These are phyloP conservation scores for Columba guinea DNA, from an alignment of 2,797 vertebrate genomes.

Conservation along the genomic window DNA sequence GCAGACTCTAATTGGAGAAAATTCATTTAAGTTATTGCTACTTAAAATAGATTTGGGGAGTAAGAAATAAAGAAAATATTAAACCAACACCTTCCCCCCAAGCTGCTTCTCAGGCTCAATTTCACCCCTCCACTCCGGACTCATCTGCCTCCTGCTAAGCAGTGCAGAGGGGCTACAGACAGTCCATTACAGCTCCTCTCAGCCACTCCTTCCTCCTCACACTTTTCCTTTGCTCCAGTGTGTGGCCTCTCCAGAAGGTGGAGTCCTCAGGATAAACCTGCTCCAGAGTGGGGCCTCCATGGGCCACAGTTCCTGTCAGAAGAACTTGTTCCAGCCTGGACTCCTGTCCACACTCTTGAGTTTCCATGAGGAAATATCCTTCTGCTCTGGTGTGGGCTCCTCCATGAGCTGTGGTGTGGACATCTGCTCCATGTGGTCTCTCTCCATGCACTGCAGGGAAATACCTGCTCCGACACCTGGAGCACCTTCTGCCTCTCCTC, in stretches of 20 bases:
- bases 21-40: not conserved
- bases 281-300: not conserved
- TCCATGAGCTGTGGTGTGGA: not conserved
- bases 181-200: not conserved
- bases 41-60: not conserved
- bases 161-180: rapidly evolving
- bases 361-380: not conserved
- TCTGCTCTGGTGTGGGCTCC: not conserved
- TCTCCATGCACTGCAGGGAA: not conserved
- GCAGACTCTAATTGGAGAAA: not conserved
- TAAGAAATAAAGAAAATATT: not conserved
- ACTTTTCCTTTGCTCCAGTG: not conserved
- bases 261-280: not conserved
- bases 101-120: too few relatives aligned
- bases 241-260: not conserved
- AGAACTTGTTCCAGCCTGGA: not conserved
- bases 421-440: not conserved
- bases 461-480: not conserved
- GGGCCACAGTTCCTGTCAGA: not conserved
- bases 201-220: not conserved
- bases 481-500: not conserved
- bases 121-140: too few relatives aligned
- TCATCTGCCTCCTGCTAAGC: not conserved
- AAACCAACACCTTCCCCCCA: not conserved
- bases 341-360: rapidly evolving